Evolutionary conservation across 2,113 vertebrate species (phyloP).

Genomic region (Oryctolagus cuniculus): mOryCun1.1 NC_091433.1:106977501-106978000

Average conservation of each 20-base stretch:
- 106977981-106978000: constrained; percentile 56
- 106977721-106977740: constrained; percentile 76
- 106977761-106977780: constrained; percentile 79
- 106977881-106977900: constrained; percentile 81
- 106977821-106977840: constrained; percentile 11
- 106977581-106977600: neutral
- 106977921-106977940: constrained; percentile 81
- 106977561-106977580: neutral
- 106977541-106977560: neutral
- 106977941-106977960: constrained; percentile 75
- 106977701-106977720: constrained; percentile 79
- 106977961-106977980: constrained; percentile 52
- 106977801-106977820: neutral
- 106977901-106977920: constrained; percentile 89
- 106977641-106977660: constrained; percentile 37
- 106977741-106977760: constrained; percentile 79
- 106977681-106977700: constrained; percentile 50
- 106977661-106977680: constrained; percentile 20
- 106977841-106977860: constrained; percentile 70
- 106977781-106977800: neutral
- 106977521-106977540: constrained; percentile 60
- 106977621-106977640: neutral
- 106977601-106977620: constrained; percentile 49
- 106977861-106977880: constrained; percentile 68
- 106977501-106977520: constrained; percentile 63